phyloP scores from a whole-genome alignment of 2,113 vertebrate species.

The Arvicanthis niloticus region DNA sequence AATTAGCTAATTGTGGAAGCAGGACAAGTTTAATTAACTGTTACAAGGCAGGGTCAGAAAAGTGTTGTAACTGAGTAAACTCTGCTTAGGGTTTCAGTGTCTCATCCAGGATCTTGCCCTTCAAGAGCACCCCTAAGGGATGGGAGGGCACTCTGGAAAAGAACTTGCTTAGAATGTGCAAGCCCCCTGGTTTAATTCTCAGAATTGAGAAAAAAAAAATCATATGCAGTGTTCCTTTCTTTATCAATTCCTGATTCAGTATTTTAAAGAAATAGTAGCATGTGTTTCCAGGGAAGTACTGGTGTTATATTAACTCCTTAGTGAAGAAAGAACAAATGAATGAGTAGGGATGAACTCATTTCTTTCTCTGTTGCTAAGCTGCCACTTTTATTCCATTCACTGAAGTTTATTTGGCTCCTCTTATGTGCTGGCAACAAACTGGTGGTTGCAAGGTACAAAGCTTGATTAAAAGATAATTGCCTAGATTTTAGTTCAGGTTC shows the following conservation, averaged over 20 bases:
- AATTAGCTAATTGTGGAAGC: constrained; percentile 68
- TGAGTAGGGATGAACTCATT: constrained; percentile 52
- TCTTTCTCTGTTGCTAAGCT: constrained; percentile 51
- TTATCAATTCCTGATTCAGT: neutral
- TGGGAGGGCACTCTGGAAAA: neutral
- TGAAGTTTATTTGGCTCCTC: constrained; percentile 65
- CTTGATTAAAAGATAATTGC: constrained; percentile 57
- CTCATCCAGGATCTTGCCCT: constrained; percentile 46
- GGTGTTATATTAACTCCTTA: constrained; percentile 60
- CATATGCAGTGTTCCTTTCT: neutral
- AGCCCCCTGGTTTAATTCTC: neutral
- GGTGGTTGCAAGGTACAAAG: constrained; percentile 55
- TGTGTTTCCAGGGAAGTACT: constrained; percentile 54
- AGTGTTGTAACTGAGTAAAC: constrained; percentile 58
- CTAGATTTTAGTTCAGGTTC: constrained; percentile 45
- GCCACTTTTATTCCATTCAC: constrained; percentile 54
- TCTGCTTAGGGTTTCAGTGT: constrained; percentile 50
- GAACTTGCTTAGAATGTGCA: neutral
- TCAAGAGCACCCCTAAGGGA: constrained; percentile 15
- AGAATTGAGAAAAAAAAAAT: neutral
- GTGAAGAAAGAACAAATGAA: constrained; percentile 25
- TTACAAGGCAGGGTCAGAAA: constrained; percentile 58
- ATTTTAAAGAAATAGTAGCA: constrained; percentile 53
- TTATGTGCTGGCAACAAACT: constrained; percentile 18
- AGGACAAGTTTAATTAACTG: constrained; percentile 67